phyloP scores from a whole-genome alignment of 2,888 invertebrate genomes.

The Anticlea derivata region DNA sequence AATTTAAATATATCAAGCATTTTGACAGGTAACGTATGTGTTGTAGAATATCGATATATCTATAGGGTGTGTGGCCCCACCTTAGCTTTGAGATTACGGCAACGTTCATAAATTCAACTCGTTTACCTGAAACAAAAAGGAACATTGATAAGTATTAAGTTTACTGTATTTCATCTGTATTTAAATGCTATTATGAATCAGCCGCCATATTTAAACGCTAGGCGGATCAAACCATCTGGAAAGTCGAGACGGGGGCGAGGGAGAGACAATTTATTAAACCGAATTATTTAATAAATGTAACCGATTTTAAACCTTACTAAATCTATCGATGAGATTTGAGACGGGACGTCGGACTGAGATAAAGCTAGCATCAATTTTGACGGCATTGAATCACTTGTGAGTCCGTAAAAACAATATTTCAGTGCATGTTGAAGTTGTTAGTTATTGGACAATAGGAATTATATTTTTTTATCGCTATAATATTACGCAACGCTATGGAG shows the following conservation, averaged over 20 bases:
- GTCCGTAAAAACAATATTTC: too few species aligned
- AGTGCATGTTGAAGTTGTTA: too few species aligned
- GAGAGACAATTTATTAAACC: slow-evolving; percentile 56
- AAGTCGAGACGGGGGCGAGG: slow-evolving; percentile 53
- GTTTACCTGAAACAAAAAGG: slow-evolving; percentile 60
- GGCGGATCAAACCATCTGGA: slow-evolving; percentile 65
- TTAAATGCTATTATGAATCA: slow-evolving; percentile 42
- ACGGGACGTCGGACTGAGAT: not conserved
- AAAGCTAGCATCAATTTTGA: too few species aligned
- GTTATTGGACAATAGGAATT: too few species aligned
- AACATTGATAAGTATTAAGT: slow-evolving; percentile 25
- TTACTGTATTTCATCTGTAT: slow-evolving; percentile 28
- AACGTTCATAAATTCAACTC: not conserved
- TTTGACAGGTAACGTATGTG: too few species aligned
- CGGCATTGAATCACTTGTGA: too few species aligned
- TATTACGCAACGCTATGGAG: too few species aligned
- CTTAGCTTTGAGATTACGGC: too few species aligned
- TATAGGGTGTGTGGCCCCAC: not conserved
- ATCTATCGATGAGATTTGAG: slow-evolving; percentile 18
- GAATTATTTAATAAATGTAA: slow-evolving; percentile 49
- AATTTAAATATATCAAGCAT: too few species aligned
- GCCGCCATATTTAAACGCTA: slow-evolving; percentile 62
- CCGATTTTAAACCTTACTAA: slow-evolving; percentile 33
- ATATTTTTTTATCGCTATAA: too few species aligned
- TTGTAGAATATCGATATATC: not conserved